These are phyloP conservation scores for Chascanopsetta lugubris DNA, from an alignment of 2,113 vertebrate species.

Conservation along the genomic window DNA sequence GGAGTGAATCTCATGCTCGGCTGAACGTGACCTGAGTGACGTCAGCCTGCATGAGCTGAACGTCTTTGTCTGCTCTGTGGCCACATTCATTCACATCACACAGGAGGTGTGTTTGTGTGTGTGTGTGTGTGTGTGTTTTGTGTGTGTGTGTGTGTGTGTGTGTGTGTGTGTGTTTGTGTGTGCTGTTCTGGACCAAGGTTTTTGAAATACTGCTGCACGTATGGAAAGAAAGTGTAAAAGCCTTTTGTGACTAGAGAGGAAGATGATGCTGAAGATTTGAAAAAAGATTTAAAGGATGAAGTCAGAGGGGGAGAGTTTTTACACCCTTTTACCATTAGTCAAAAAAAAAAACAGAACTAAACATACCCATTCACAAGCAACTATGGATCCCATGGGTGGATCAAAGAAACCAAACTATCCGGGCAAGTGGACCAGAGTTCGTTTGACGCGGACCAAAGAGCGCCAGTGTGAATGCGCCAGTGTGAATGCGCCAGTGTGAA, in stretches of 20 bases:
- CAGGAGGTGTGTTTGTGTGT: not conserved
- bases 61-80: not conserved
- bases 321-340: not conserved
- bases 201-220: too few relatives aligned
- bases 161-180: too few relatives aligned
- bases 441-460: too few relatives aligned
- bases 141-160: too few relatives aligned
- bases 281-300: too few relatives aligned
- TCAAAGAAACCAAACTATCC: not conserved
- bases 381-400: not conserved
- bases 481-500: too few relatives aligned
- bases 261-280: not conserved
- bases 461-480: too few relatives aligned
- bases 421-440: too few relatives aligned
- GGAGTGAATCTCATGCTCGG: not conserved
- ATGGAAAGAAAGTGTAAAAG: not conserved
- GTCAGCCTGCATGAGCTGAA: not conserved
- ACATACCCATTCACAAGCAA: constrained; percentile 1
- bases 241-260: not conserved
- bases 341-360: too few relatives aligned
- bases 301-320: too few relatives aligned
- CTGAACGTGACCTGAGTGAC: not conserved
- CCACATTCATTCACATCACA: not conserved
- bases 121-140: not conserved
- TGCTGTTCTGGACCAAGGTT: too few relatives aligned